phyloP scores from a whole-genome alignment of 2,113 vertebrate genomes.

The Trichomycterus rosablanca region DNA sequence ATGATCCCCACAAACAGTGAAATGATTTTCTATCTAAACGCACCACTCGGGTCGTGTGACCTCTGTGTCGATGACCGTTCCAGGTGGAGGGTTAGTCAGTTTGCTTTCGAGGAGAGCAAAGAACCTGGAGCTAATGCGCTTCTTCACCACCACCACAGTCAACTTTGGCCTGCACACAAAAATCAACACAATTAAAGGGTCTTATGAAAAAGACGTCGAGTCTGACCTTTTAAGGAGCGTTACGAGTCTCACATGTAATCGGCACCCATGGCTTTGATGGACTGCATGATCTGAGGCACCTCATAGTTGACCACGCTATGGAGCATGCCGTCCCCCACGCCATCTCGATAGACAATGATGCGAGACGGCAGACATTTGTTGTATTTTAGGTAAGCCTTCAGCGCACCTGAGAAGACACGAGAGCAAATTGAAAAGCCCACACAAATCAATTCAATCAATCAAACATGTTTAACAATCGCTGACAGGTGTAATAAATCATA shows the following conservation, averaged over 20 bases:
- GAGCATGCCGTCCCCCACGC: conserved; percentile 90
- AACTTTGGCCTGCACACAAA: conserved; percentile 75
- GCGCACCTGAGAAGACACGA: conserved; percentile 65
- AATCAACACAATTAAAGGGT: background rate
- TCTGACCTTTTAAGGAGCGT: background rate
- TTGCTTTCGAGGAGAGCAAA: conserved; percentile 68
- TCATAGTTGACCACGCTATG: conserved; percentile 83
- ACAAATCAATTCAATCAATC: too few relatives aligned
- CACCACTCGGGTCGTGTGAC: conserved; percentile 95
- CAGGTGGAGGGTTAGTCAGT: conserved; percentile 83
- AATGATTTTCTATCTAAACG: too few relatives aligned
- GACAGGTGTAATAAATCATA: too few relatives aligned
- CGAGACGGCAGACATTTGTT: conserved; percentile 80
- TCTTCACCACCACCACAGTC: conserved; percentile 90
- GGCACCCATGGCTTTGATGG: conserved; percentile 73
- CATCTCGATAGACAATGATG: conserved; percentile 89
- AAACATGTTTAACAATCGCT: too few relatives aligned
- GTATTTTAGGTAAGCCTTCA: conserved; percentile 75
- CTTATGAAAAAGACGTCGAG: background rate
- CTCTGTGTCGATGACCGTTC: conserved; percentile 81
- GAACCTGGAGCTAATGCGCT: conserved; percentile 79
- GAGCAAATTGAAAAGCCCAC: background rate
- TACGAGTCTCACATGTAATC: conserved; percentile 75
- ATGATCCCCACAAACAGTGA: too few relatives aligned
- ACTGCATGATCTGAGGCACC: conserved; percentile 83